Base-by-base conservation (phyloP, 1,140 invertebrate species). In the Papilio polytes region DNA sequence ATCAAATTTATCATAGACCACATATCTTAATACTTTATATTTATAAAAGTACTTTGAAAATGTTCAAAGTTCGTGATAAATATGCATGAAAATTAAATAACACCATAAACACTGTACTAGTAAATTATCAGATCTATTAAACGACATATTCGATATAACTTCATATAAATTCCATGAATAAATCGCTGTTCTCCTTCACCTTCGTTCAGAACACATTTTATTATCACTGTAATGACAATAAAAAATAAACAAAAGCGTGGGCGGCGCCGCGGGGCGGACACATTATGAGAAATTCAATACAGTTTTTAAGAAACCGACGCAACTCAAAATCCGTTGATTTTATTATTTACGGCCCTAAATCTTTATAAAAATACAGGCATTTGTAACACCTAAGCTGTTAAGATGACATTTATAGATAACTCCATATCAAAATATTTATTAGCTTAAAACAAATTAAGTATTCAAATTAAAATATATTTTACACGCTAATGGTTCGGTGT, bases 351-450 rank as follows among this genome's bases (percentile, higher is more conserved):
- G 78, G 20, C 44, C 78, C 81, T 82, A 83, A 83, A 87, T 86
- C 83, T 51, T 81, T 83, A 85, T 84, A 81, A 77, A 81, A 88
- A 84, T 85, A 78, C 31, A 56, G 63, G 10, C 51, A 85, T 85
- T 84, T 77, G 85, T 89, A 85, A 84, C 87, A 86, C 82, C 81
- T 86, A 77, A 76, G 74, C 81, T 79, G 81, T 85, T 85, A 87
- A 90, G 74, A 82, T 84, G 88, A 91, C 91, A 74, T 88, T 92
- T 88, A 91, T 88, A 74, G 84, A n/a, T 84, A 78, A 78, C 66
- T 84, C 82, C 85, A 84, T 89, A 83, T 80, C 85, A 80, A 85
- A 90, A 90, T 91, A 92, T 92, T 91, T 91, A 91, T 90, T 88
- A 79, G 84, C 85, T 86, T 88, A 83, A 56, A 88, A 87, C 88